Percentiles rank a stretch among this genome's conserved stretches.
Conservation (phyloP, 2,797 vertebrate species). For the Sebastes hopkinsi region DNA sequence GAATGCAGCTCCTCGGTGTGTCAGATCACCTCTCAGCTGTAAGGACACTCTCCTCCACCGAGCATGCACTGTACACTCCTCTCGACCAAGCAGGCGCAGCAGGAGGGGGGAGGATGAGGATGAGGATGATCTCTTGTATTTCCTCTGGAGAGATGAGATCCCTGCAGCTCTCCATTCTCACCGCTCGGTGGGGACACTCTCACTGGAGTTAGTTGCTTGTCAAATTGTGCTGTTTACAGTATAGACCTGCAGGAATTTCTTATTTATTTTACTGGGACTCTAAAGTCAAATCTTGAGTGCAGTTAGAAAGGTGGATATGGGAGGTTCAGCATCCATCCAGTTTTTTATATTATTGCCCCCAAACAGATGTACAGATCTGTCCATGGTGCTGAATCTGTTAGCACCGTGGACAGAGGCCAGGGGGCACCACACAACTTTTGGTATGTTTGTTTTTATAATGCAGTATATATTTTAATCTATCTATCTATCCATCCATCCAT, state of each 20-base stretch:
- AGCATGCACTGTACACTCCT: constrained; percentile 27
- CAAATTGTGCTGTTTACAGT: not conserved
- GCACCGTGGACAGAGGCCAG: constrained; percentile 8
- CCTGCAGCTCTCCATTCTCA: constrained; percentile 44
- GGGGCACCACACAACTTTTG: not conserved
- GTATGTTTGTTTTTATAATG: not conserved
- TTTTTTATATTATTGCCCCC: not conserved
- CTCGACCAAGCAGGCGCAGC: constrained; percentile 44
- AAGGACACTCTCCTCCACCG: constrained; percentile 22
- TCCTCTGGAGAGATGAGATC: constrained; percentile 54
- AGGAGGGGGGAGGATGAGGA: constrained; percentile 29
- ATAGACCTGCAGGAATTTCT: not conserved
- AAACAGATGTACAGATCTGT: constrained; percentile 43
- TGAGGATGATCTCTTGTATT: constrained; percentile 69
- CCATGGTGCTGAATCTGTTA: constrained; percentile 67
- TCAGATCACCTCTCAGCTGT: constrained; percentile 47
- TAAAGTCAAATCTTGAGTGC: not conserved
- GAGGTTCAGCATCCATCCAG: not conserved
- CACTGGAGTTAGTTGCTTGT: not conserved
- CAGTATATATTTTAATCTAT: not conserved
- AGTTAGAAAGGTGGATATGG: not conserved
- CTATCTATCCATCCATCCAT: not conserved
- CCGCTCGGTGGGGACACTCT: constrained; percentile 61
- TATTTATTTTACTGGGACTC: not conserved
- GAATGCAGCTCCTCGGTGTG: constrained; percentile 36